Evolutionary conservation across 2,797 vertebrate genomes (phyloP), one percentile per base, ranked within the genome.

Genomic region (Lepidocolaptes lacrymiger): DNA sequence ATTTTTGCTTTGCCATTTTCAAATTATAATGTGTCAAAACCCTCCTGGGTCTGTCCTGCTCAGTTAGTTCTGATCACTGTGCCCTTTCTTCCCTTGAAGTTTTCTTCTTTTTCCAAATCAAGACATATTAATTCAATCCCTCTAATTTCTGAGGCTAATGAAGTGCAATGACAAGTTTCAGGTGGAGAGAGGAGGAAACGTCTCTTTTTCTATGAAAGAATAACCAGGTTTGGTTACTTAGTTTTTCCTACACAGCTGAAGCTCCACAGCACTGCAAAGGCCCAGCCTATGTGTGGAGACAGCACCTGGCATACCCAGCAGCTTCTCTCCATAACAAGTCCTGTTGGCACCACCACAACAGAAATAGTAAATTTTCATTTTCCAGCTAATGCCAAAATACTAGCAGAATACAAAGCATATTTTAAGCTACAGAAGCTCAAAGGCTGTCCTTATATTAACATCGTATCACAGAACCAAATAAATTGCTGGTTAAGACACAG

Each of bases 1-100:
- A 93, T 92, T 75, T 92, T 89, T 91, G 19, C 87, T 93, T 78
- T 94, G 87, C 68, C 93, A 89, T 91, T 96, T 96, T 80, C 81
- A 80, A 88, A 95, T 23, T 16, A 88, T 83, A 94, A 96, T 66
- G 93, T 93, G 93, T 91, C 88, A 96, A 96, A 95, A 94, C 91
- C 95, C 94, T 89, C 86, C 91, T 89, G 92, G 95, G 89, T 95
- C 89, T 95, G 92, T 95, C 91, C 91, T 92, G 92, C 91, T 96
- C 69, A 69, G 64, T 96, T 85, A 75, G 58, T 88, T 95, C 36
- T 93, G 61, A 95, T 92, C 91, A 84, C 58, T 88, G 56, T 94
- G 93, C 78, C 92, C 92, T 95, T 96, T 93, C 69, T 80, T 88
- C 56, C 68, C 56, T 46, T 36, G 21, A 89, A 94, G 46, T 89